Conservation (phyloP, 2,888 invertebrate species). For the Eupeodes latifasciatus region DNA sequence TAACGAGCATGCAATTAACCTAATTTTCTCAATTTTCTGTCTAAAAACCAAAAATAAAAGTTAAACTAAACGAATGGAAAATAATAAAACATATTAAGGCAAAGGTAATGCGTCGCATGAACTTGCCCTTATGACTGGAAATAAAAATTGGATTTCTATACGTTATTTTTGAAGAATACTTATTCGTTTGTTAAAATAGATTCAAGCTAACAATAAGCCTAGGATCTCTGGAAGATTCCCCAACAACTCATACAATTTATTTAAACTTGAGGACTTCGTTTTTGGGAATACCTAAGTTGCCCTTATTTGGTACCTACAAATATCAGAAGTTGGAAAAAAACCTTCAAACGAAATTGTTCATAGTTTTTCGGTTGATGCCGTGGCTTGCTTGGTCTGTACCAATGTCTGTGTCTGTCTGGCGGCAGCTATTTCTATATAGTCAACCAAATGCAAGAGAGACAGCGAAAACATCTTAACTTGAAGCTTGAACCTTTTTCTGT, state of each 20-base stretch:
- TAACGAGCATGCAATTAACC: conserved; percentile 76
- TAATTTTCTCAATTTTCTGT: conserved; percentile 76
- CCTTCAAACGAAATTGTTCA: conserved; percentile 65
- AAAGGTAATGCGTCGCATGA: not conserved
- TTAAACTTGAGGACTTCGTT: not conserved
- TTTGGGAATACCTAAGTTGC: not conserved
- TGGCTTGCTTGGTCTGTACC: conserved; percentile 30
- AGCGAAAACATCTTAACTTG: conserved; percentile 73
- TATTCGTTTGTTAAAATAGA: no score
- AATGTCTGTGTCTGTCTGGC: conserved; percentile 53
- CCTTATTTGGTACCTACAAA: not conserved
- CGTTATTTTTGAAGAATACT: no score
- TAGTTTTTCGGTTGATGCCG: conserved; percentile 49
- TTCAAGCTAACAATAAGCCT: no score
- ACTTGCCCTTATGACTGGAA: not conserved
- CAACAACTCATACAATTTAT: not conserved
- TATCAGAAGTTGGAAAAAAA: conserved; percentile 27
- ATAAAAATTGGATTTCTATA: no score
- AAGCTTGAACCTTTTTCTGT: conserved; percentile 64
- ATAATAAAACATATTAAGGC: conserved; percentile 24
- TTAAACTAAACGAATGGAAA: conserved; percentile 54
- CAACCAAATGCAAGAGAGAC: conserved; percentile 16
- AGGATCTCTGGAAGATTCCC: no score
- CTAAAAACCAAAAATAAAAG: conserved; percentile 74
- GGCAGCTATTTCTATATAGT: conserved; percentile 21